Percentiles rank a stretch among this genome's conserved stretches.
These are phyloP conservation scores for Morpho deidamia DNA, from an alignment of 2,888 invertebrate species.

Conservation along the genomic window DNA sequence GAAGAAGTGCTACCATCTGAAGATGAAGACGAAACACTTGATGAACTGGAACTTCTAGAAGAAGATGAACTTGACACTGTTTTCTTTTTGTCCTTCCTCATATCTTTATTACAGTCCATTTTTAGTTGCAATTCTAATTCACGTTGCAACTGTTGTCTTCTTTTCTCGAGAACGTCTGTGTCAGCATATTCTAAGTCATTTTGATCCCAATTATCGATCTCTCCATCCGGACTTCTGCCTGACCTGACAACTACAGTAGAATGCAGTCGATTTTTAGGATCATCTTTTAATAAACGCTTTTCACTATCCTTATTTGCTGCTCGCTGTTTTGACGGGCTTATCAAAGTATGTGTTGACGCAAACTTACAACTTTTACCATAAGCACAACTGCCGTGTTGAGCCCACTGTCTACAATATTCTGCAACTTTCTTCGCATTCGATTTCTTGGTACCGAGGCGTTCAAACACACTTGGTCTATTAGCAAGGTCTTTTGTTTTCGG, in stretches of 20 bases:
- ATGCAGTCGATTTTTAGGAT: constrained; percentile 81
- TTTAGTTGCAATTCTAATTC: constrained; percentile 88
- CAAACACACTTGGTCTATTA: constrained; percentile 88
- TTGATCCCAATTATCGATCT: constrained; percentile 88
- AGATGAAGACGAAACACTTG: constrained; percentile 81
- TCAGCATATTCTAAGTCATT: constrained; percentile 89
- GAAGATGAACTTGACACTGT: constrained; percentile 83
- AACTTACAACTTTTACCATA: constrained; percentile 89
- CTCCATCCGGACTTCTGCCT: constrained; percentile 80
- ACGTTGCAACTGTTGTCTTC: constrained; percentile 85
- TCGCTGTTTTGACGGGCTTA: constrained; percentile 86
- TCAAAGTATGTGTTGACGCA: constrained; percentile 84
- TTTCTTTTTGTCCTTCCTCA: constrained; percentile 84
- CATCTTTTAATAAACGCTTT: constrained; percentile 76
- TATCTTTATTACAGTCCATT: constrained; percentile 83
- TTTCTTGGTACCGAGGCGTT: constrained; percentile 88
- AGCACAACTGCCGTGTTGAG: constrained; percentile 86
- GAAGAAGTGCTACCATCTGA: constrained; percentile 83
- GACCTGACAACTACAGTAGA: constrained; percentile 80
- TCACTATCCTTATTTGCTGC: constrained; percentile 82
- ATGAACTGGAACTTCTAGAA: constrained; percentile 81
- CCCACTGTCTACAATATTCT: constrained; percentile 88
- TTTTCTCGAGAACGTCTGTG: constrained; percentile 87
- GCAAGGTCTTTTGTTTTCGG: constrained; percentile 82
- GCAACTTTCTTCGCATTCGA: constrained; percentile 75